Conservation (phyloP, 2,113 vertebrate genomes). For the Lophius piscatorius region DNA sequence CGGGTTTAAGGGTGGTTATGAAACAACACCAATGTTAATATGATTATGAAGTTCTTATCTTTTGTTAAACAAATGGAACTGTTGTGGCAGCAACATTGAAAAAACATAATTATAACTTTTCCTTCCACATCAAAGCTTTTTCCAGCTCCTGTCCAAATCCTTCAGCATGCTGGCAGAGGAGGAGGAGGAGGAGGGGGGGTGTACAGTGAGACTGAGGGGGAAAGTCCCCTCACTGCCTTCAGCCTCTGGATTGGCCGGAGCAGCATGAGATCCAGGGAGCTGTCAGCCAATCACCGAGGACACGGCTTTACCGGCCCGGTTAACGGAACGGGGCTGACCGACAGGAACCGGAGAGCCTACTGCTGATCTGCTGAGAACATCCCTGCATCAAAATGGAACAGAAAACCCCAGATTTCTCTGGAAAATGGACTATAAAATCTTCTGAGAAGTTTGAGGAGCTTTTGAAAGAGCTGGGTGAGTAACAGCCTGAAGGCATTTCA, state of each 20-base stretch:
- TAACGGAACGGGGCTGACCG: slow-evolving; percentile 18
- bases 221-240: slow-evolving; percentile 53
- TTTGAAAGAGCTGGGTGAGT: slow-evolving; percentile 87
- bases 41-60: too few species aligned
- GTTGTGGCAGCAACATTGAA: too few species aligned
- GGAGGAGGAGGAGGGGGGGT: slow-evolving; percentile 27
- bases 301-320: slow-evolving; percentile 15
- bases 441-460: slow-evolving; percentile 93
- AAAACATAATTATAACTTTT: slow-evolving; percentile 38
- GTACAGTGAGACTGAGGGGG: slow-evolving; percentile 7
- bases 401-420: slow-evolving; percentile 86
- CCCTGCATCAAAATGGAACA: slow-evolving; percentile 54
- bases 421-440: slow-evolving; percentile 91
- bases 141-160: slow-evolving; percentile 65
- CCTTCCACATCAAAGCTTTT: slow-evolving; percentile 48
- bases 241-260: slow-evolving; percentile 47
- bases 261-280: slow-evolving; percentile 46
- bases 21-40: too few species aligned
- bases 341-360: fast-evolving
- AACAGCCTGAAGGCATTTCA: too few species aligned
- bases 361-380: neutral
- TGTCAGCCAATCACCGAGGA: slow-evolving; percentile 65
- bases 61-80: too few species aligned
- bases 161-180: slow-evolving; percentile 67
- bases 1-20: too few species aligned